Percentiles rank a stretch among this genome's conserved stretches.
phyloP scores from a whole-genome alignment of 1,140 invertebrate genomes.

The Ridgeia piscesae region DNA sequence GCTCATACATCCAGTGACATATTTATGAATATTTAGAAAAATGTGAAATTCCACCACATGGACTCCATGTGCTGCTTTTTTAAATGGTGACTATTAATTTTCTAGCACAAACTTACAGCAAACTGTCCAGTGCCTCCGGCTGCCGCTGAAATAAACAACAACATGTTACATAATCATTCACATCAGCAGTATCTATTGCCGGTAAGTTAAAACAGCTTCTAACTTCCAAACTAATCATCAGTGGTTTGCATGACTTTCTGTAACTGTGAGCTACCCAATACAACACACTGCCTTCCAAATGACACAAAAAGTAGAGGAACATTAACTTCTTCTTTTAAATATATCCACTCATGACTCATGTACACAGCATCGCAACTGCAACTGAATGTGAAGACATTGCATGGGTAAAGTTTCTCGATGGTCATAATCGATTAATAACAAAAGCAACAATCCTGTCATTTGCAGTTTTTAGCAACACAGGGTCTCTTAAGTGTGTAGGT shows the following conservation, averaged over 20 bases:
- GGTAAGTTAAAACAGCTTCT: background rate
- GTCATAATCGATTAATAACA: no score
- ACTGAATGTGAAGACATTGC: no score
- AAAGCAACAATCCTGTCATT: no score
- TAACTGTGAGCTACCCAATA: background rate
- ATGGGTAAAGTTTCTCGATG: no score
- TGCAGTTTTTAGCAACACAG: background rate
- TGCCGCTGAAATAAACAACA: slow-evolving; percentile 46
- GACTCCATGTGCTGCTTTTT: slow-evolving; percentile 17
- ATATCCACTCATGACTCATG: no score
- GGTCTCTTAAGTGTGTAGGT: background rate
- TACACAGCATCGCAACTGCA: no score
- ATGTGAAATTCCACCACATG: no score
- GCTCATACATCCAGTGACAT: no score
- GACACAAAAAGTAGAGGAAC: no score
- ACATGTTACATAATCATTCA: background rate
- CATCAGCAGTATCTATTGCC: background rate
- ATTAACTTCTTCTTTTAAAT: no score
- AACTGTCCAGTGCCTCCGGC: slow-evolving; percentile 58
- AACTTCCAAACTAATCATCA: background rate
- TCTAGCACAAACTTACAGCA: slow-evolving; percentile 47
- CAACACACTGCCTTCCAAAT: background rate
- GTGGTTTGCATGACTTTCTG: background rate
- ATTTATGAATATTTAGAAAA: no score
- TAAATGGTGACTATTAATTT: no score